These are phyloP conservation scores for Echiichthys vipera DNA, from an alignment of 2,797 vertebrate genomes.

Conservation along the genomic window DNA sequence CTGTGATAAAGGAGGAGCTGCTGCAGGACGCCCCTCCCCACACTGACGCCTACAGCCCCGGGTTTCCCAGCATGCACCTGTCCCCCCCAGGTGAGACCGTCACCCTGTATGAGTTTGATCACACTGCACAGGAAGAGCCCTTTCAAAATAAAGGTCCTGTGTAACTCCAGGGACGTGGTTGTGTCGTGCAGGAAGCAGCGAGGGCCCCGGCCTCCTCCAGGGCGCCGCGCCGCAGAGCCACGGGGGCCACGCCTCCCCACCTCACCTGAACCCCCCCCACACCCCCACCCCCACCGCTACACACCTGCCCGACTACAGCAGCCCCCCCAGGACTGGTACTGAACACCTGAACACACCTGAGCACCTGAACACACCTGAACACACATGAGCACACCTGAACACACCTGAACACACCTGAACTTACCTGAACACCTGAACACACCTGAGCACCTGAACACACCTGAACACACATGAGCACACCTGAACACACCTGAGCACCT, in stretches of 20 bases:
- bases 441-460: too few relatives aligned
- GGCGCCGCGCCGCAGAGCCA: conserved; percentile 69
- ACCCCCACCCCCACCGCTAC: conserved; percentile 51
- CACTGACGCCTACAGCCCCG: conserved; percentile 68
- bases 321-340: conserved; percentile 69
- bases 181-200: conserved; percentile 59
- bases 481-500: too few relatives aligned
- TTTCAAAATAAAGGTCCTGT: too few relatives aligned
- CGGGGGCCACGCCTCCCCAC: conserved; percentile 66
- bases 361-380: too few relatives aligned
- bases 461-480: too few relatives aligned
- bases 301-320: conserved; percentile 72
- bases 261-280: conserved; percentile 57
- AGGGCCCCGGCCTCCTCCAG: conserved; percentile 76
- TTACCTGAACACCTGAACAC: too few relatives aligned
- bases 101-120: too few relatives aligned
- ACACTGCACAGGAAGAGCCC: too few relatives aligned
- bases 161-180: background rate
- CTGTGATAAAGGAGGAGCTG: conserved; percentile 84
- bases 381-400: too few relatives aligned
- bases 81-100: conserved; percentile 72
- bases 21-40: conserved; percentile 74
- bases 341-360: background rate
- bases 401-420: too few relatives aligned
- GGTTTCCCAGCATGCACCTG: conserved; percentile 77